These are phyloP conservation scores for Lophochroa leadbeateri DNA, from an alignment of 2,113 vertebrate genomes.

Conservation along the genomic window DNA sequence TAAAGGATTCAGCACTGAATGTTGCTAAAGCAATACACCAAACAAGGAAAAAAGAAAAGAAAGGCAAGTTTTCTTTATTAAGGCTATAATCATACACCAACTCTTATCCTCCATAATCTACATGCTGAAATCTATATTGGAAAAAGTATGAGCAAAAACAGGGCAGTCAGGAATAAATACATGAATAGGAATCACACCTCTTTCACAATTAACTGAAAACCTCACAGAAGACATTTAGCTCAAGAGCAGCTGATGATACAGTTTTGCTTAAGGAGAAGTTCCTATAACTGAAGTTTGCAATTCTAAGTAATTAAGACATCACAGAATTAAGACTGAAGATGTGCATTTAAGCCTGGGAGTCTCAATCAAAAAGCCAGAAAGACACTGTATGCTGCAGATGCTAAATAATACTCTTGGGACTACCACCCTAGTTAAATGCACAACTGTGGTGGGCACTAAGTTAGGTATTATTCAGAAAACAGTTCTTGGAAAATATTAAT, in stretches of 20 bases:
- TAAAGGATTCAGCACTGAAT: neutral
- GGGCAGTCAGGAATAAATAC: neutral
- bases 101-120: neutral
- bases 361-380: neutral
- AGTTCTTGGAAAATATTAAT: neutral
- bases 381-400: neutral
- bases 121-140: neutral
- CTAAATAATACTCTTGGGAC: neutral
- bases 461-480: neutral
- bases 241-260: neutral
- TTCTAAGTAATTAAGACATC: neutral
- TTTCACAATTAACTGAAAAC: neutral
- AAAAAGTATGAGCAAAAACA: neutral
- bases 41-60: fast-evolving
- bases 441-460: neutral
- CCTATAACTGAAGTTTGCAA: neutral
- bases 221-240: neutral
- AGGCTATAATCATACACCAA: neutral
- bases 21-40: neutral
- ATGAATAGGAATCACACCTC: neutral
- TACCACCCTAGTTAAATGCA: neutral
- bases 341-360: neutral
- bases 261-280: neutral
- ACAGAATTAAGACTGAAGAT: neutral
- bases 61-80: neutral